These are phyloP conservation scores for Aplocera efformata DNA, from an alignment of 2,888 invertebrate genomes.

Conservation along the genomic window DNA sequence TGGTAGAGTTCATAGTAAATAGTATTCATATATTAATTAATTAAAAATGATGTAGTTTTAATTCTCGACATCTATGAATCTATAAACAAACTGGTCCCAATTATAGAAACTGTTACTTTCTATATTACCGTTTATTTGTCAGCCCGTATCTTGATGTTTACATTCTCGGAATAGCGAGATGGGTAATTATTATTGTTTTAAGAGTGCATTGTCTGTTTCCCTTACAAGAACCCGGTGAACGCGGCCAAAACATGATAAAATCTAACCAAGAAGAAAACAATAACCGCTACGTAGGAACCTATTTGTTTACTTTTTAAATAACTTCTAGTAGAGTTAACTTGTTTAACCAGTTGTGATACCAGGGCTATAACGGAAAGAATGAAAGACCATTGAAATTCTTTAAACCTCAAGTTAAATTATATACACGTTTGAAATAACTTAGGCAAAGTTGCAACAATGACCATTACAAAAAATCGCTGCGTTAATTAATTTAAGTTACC, in stretches of 20 bases:
- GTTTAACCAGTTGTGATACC: slow-evolving; percentile 54
- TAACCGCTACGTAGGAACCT: neutral
- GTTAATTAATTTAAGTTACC: slow-evolving; percentile 12
- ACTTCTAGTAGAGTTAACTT: slow-evolving; percentile 40
- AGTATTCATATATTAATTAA: no score
- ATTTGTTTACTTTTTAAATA: slow-evolving; percentile 48
- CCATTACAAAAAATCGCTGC: slow-evolving; percentile 17
- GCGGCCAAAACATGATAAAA: slow-evolving; percentile 11
- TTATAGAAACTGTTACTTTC: no score
- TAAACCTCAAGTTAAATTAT: slow-evolving; percentile 17
- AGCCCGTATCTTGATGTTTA: slow-evolving; percentile 7
- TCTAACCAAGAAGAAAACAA: slow-evolving; percentile 10
- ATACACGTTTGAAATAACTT: slow-evolving; percentile 4
- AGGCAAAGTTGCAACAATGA: slow-evolving; percentile 8
- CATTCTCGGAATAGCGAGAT: slow-evolving; percentile 16
- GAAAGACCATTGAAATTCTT: slow-evolving; percentile 33
- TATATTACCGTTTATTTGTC: neutral
- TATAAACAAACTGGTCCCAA: no score
- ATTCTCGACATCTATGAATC: neutral
- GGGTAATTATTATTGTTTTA: slow-evolving; percentile 12
- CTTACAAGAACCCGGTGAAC: slow-evolving; percentile 11
- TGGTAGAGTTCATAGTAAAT: no score
- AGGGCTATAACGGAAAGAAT: slow-evolving; percentile 34
- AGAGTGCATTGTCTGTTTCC: slow-evolving; percentile 10
- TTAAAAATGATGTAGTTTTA: no score